Conservation (phyloP, 2,888 invertebrate species). For the Drosophila emarginata region DNA sequence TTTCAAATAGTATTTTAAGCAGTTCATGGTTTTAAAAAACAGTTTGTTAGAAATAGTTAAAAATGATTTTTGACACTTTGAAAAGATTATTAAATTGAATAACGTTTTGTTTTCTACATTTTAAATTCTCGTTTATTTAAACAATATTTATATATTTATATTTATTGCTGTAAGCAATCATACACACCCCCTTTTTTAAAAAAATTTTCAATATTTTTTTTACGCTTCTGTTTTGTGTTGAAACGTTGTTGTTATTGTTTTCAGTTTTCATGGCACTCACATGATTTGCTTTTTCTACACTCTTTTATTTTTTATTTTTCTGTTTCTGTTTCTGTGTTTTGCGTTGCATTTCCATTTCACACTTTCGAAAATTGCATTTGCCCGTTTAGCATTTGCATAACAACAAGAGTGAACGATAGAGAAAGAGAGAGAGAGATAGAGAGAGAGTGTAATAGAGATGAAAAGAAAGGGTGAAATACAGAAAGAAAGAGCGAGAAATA, state of each 20-base stretch:
- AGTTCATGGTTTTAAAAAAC: no score
- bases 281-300: conserved; percentile 13
- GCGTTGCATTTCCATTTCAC: conserved; percentile 50
- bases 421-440: conserved; percentile 23
- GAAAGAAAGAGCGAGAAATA: conserved; percentile 8
- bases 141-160: no score
- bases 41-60: no score
- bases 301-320: conserved; percentile 1
- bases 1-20: no score
- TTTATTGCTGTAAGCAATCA: no score
- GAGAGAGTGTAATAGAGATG: not conserved
- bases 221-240: not conserved
- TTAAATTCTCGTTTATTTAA: no score
- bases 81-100: no score
- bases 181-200: not conserved
- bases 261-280: conserved; percentile 1
- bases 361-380: conserved; percentile 59
- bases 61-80: no score
- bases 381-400: conserved; percentile 65
- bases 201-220: not conserved
- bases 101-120: no score
- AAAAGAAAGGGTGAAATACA: conserved; percentile 2
- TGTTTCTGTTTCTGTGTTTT: conserved; percentile 35
- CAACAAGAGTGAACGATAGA: conserved; percentile 23
- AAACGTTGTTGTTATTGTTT: not conserved